Base-by-base conservation (phyloP, 1,140 invertebrate species). In the Drosophila prosaltans region DNA sequence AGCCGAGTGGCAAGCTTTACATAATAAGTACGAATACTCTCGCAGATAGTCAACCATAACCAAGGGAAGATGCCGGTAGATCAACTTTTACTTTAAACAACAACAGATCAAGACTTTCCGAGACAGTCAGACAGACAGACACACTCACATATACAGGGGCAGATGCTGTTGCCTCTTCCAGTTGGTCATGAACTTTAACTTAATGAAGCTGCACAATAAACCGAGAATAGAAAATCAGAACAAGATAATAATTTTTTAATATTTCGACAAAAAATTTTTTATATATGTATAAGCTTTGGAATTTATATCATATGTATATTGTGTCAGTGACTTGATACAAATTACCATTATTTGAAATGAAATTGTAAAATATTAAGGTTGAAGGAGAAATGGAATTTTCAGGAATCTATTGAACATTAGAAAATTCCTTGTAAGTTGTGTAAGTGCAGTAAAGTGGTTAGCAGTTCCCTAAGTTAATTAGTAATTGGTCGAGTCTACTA, bases 61-160 rank as follows among this genome's bases (percentile, higher is more conserved):
- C 65, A 67, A 36, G 10, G 39, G 45, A 43, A 63, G 55, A n/a
- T 41, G 75, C 63, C 40, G 72, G 67, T 73, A 69, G 69, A 80
- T 84, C 80, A 83, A 89, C 83, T 88, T 88, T 88, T 88, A 88
- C 83, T 77, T 80, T 66, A 30, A 43, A 39, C 62, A 58, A 21
- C 62, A 58, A 21, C 28, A 9, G 24, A 16, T 41, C 43, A 51
- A 51, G 21, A 11, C 36, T 30, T 26, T 64, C 32, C 7, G 45
- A 8, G 28, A 30, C 28, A 7, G 21, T 21, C 21, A 51, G 21
- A 51, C 21, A 51, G 21, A 36, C 32, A 9, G 2, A 51, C 45
- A 51, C 21, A 51, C 45, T 4, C 6, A 36, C 32, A 36, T 36
- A 36, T 7, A 36, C 6, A 51, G 45, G 45, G 45, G 45, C 45